phyloP scores from a whole-genome alignment of 1,140 invertebrate species.

The Cyrtorhinus lividipennis region DNA sequence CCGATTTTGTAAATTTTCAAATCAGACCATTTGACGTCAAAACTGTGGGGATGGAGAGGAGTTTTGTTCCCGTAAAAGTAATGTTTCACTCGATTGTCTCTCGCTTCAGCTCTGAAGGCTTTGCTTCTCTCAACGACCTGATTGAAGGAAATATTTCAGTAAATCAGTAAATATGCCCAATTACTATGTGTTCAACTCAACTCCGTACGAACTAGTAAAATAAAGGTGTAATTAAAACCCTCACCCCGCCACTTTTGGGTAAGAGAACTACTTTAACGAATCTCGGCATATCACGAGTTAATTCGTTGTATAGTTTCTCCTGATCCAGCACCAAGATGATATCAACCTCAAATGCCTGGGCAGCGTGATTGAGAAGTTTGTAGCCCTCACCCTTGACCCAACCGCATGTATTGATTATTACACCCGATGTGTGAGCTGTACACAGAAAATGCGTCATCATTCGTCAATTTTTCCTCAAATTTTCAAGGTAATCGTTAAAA shows the following conservation, averaged over 20 bases:
- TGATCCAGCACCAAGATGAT: conserved; percentile 93
- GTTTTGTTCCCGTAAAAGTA: conserved; percentile 87
- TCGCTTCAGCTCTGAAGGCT: conserved; percentile 49
- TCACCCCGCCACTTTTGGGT: conserved; percentile 91
- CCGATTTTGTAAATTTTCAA: conserved; percentile 90
- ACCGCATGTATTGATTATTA: conserved; percentile 95
- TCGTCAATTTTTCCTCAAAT: too few relatives aligned
- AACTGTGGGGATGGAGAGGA: conserved; percentile 80
- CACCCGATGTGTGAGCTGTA: conserved; percentile 80
- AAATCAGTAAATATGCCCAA: too few relatives aligned
- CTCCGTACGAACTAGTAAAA: conserved; percentile 7
- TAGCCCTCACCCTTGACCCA: conserved; percentile 90
- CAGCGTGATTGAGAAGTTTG: conserved; percentile 65
- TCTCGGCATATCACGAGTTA: conserved; percentile 80
- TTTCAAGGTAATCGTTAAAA: too few relatives aligned
- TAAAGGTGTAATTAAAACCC: conserved; percentile 27
- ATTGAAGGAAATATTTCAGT: too few relatives aligned
- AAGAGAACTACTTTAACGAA: conserved; percentile 87
- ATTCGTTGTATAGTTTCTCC: conserved; percentile 86
- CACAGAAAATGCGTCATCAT: conserved; percentile 28
- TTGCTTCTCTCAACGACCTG: conserved; percentile 73
- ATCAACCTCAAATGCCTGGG: conserved; percentile 88
- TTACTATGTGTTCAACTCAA: not conserved
- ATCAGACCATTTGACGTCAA: conserved; percentile 76
- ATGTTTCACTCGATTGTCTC: conserved; percentile 71